phyloP scores from a whole-genome alignment of 1,140 invertebrate genomes.

The Orussus abietinus region DNA sequence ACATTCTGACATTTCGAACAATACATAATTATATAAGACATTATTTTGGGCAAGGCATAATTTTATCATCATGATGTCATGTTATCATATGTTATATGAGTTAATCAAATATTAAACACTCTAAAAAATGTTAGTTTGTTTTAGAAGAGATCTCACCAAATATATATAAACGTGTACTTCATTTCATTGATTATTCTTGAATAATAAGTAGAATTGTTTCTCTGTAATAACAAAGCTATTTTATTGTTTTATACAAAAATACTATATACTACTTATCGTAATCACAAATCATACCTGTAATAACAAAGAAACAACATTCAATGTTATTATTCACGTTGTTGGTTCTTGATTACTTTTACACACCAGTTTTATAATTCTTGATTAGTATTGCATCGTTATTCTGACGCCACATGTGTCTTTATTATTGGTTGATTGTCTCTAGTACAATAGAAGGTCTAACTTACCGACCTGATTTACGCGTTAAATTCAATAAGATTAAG shows the following conservation, averaged over 20 bases:
- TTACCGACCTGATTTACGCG: too few relatives aligned
- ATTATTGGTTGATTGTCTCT: too few relatives aligned
- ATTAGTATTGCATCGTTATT: not conserved
- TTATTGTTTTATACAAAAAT: slow-evolving; percentile 4
- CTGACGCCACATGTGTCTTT: too few relatives aligned
- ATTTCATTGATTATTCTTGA: not conserved
- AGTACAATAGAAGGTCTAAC: not conserved
- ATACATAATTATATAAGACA: too few relatives aligned
- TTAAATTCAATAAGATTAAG: too few relatives aligned
- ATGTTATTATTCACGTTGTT: not conserved
- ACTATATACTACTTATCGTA: not conserved
- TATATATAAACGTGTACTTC: not conserved
- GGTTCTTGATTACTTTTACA: slow-evolving; percentile 3
- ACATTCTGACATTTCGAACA: too few relatives aligned
- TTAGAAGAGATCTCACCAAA: too few relatives aligned
- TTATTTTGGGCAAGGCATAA: too few relatives aligned
- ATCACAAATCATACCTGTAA: slow-evolving; percentile 1
- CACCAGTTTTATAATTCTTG: not conserved
- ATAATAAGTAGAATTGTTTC: slow-evolving; percentile 5
- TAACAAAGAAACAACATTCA: slow-evolving; percentile 9
- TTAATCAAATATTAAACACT: too few relatives aligned
- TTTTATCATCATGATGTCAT: too few relatives aligned
- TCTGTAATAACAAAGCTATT: slow-evolving; percentile 6
- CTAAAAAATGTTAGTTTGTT: too few relatives aligned
- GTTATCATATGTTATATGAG: too few relatives aligned